Base-by-base conservation (phyloP, 2,113 vertebrate species). In the Naja naja region DNA sequence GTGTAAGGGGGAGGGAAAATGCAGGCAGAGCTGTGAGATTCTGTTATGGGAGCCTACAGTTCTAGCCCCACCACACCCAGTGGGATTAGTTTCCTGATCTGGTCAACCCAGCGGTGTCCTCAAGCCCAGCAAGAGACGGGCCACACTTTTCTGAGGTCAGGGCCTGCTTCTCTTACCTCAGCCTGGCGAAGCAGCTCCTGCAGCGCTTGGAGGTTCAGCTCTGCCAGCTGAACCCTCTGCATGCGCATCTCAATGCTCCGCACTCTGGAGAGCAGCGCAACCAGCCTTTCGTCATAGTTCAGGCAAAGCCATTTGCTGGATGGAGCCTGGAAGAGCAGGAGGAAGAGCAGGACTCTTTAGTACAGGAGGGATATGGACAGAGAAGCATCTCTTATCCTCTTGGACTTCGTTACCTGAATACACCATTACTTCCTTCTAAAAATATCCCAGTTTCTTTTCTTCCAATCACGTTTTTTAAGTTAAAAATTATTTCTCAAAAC, bases 241-340 rank as follows among this genome's bases (percentile, higher is more conserved):
- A 99, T 97, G 49, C 97, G 97, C 96, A 99, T 98, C 96, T 99
- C 98, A 0, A 98, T 97, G n/a, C 99, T 98, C 90, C 99, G 97
- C 52, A 99, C 98, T 95, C 98, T 97, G 94, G 99, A 99, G 11
- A 98, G 97, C 91, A 99, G 98, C 0, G 98, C 98, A 0, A 99
- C 93, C 39, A 99, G 96, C 89, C 97, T 98, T 96, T 99, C 98
- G 86, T 99, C 98, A 0, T 98, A 98, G 93, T 99, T 98, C 95
- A 99, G 97, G 88, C 98, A 99, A 95, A 98, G 97, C 93, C 98
- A 98, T 89, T 98, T 98, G 94, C 96, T 97, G 91, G 98, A 95
- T 2, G 98, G 97, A 30, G 98, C 98, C 98, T 99, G 89, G 47
- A 92, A 95, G 47, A 54, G 43, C 9, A 89, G 2, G 55, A 95